Evolutionary conservation across 2,113 vertebrate genomes (phyloP).

Genomic region (Sturnus vulgaris): DNA sequence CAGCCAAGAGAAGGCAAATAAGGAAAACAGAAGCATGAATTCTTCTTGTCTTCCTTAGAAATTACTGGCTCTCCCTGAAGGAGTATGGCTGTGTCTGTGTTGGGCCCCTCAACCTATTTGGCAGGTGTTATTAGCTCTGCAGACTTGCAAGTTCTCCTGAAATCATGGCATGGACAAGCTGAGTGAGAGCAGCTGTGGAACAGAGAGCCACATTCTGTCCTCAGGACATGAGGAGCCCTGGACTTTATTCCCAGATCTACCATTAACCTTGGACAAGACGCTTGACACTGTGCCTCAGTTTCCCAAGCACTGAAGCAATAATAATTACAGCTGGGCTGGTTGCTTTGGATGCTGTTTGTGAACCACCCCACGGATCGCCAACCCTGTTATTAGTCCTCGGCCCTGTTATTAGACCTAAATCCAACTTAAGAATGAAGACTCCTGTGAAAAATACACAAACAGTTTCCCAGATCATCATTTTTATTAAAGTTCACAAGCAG

Average conservation of each 20-base stretch:
- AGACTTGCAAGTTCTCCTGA: not conserved
- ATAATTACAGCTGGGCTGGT: not conserved
- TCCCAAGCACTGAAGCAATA: conserved; percentile 45
- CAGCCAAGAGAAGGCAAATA: not conserved
- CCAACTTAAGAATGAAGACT: conserved; percentile 29
- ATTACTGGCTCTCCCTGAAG: not conserved
- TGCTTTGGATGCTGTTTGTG: conserved; percentile 35
- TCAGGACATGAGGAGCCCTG: not conserved
- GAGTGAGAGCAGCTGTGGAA: not conserved
- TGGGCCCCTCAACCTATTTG: not conserved
- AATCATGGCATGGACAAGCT: not conserved
- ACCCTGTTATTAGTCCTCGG: conserved; percentile 36
- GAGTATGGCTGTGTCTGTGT: rapidly evolving
- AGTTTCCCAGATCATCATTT: conserved; percentile 52
- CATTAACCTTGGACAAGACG: not conserved
- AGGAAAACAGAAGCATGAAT: conserved; percentile 26
- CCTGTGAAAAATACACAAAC: conserved; percentile 12
- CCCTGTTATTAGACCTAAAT: conserved; percentile 45
- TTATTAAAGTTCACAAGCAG: conserved; percentile 54
- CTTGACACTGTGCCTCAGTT: conserved; percentile 45
- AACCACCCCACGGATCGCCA: not conserved
- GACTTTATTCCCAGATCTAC: not conserved
- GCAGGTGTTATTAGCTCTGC: not conserved
- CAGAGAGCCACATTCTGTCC: not conserved
- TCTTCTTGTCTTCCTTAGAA: not conserved